These are phyloP conservation scores for Drosophila ezoana DNA, from an alignment of 2,888 invertebrate species.

Conservation along the genomic window DNA sequence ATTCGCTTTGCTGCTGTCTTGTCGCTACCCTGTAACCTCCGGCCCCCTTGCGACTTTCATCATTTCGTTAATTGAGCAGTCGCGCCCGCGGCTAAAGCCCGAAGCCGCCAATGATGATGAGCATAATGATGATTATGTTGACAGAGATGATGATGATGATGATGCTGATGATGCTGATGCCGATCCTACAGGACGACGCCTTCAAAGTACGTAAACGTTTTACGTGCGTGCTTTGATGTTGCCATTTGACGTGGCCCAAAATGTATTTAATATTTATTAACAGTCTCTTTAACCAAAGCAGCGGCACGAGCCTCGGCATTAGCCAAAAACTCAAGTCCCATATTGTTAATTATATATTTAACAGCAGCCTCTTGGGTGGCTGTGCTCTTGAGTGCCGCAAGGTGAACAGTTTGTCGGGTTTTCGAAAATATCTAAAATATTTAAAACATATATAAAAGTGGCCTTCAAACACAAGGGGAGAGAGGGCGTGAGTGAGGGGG, in stretches of 20 bases:
- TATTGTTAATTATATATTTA: slow-evolving; percentile 42
- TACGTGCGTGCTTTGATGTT: slow-evolving; percentile 55
- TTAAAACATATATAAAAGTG: background rate
- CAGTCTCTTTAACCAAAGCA: slow-evolving; percentile 37
- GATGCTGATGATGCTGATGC: slow-evolving; percentile 13
- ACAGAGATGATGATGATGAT: slow-evolving; percentile 6
- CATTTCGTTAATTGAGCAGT: slow-evolving; percentile 75
- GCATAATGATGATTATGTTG: slow-evolving; percentile 1
- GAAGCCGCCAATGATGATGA: slow-evolving; percentile 31
- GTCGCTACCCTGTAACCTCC: background rate
- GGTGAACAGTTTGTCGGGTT: background rate
- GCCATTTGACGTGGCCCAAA: slow-evolving; percentile 47
- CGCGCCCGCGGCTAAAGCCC: slow-evolving; percentile 56
- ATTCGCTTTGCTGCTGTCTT: slow-evolving; percentile 57
- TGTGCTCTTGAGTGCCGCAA: background rate
- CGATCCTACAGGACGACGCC: slow-evolving; percentile 46
- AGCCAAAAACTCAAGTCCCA: slow-evolving; percentile 21
- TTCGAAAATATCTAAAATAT: slow-evolving; percentile 1
- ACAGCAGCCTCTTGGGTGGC: background rate
- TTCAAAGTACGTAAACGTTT: slow-evolving; percentile 47
- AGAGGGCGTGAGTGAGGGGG: too few species aligned
- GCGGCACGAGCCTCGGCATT: slow-evolving; percentile 25
- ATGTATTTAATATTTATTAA: slow-evolving; percentile 60
- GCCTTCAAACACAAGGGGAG: background rate
- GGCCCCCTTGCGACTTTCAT: slow-evolving; percentile 22